Conservation (phyloP, 2,797 vertebrate genomes). For the Heterohyrax brucei region DNA sequence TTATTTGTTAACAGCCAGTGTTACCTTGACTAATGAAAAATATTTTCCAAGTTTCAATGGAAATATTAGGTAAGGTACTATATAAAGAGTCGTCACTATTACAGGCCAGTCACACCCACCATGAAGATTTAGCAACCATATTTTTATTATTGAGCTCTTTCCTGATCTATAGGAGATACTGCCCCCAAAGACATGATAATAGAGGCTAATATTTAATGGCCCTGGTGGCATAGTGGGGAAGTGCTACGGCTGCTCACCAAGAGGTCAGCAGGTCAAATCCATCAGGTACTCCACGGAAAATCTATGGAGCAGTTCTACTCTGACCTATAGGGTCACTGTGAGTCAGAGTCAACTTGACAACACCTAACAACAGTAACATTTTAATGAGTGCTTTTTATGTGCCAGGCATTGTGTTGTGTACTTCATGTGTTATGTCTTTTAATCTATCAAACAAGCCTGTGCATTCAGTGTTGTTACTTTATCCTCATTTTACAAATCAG, state of each 20-base stretch:
- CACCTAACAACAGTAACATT: too few relatives aligned
- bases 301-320: too few relatives aligned
- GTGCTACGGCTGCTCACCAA: too few relatives aligned
- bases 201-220: background rate
- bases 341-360: too few relatives aligned
- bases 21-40: background rate
- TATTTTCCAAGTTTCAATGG: background rate
- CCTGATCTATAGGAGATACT: background rate
- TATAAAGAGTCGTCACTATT: background rate
- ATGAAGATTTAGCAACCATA: background rate
- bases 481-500: too few relatives aligned
- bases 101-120: background rate
- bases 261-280: too few relatives aligned
- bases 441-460: too few relatives aligned
- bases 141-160: background rate
- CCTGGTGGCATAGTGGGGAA: too few relatives aligned
- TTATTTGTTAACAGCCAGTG: background rate
- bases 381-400: background rate
- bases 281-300: too few relatives aligned
- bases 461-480: too few relatives aligned
- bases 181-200: background rate
- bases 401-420: background rate
- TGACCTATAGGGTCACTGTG: too few relatives aligned
- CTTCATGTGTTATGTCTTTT: background rate
- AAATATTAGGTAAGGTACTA: background rate